A percentile compares a stretch with the other conserved stretches of the same genome.
These are phyloP conservation scores for Pungitius pungitius DNA, from an alignment of 2,113 vertebrate species.

Conservation along the genomic window DNA sequence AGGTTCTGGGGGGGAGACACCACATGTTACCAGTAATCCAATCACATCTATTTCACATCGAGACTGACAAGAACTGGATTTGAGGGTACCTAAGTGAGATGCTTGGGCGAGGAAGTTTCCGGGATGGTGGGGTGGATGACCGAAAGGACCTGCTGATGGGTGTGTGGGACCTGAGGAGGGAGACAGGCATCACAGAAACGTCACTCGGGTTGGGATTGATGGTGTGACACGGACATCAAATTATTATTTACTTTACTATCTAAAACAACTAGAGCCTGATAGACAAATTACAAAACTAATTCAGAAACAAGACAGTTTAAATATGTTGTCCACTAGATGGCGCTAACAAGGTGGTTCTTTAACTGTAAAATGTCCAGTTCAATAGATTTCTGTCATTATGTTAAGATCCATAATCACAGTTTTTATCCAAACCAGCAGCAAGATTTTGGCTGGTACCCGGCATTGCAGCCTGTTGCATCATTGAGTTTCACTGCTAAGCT, in stretches of 20 bases:
- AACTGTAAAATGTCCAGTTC: neutral
- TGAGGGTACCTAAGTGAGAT: conserved; percentile 88
- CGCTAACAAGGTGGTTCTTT: neutral
- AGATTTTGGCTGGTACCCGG: too few species aligned
- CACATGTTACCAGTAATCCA: conserved; percentile 1
- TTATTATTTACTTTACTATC: neutral
- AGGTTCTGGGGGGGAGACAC: conserved; percentile 85
- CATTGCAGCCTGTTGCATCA: too few species aligned
- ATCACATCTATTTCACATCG: neutral
- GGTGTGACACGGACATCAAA: neutral
- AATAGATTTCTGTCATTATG: neutral
- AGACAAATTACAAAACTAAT: neutral
- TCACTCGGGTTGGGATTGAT: neutral
- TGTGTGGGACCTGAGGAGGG: conserved; percentile 86
- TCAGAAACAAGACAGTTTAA: neutral
- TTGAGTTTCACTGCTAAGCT: too few species aligned
- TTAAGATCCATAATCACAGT: neutral
- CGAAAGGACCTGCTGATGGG: conserved; percentile 88
- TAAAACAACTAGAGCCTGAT: neutral
- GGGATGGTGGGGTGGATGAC: conserved; percentile 90
- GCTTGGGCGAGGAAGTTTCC: conserved; percentile 93
- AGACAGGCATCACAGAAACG: neutral
- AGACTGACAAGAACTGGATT: neutral
- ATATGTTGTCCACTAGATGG: conserved; percentile 2
- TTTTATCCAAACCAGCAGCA: too few species aligned